Conservation (phyloP, 2,888 invertebrate genomes). For the Dioctria linearis region DNA sequence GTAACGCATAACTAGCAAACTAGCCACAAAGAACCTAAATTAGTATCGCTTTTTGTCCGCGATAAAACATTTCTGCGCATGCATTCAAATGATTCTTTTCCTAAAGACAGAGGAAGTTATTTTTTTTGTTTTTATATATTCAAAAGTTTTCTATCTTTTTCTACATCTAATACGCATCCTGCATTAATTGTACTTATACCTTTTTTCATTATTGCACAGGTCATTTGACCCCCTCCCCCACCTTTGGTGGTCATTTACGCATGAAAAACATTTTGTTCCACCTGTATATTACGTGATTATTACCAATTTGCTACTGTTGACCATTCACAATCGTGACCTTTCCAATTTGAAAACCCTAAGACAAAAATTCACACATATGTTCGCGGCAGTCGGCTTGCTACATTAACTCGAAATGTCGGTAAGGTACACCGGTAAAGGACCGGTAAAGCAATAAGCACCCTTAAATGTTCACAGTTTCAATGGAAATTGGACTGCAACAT, state of each 20-base stretch:
- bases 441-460: conserved; percentile 11
- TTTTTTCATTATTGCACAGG: background rate
- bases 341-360: background rate
- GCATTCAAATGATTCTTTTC: background rate
- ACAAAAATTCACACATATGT: conserved; percentile 12
- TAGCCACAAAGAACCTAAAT: background rate
- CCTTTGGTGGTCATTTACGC: background rate
- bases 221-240: background rate
- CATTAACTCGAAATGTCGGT: background rate
- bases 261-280: no score
- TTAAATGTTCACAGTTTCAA: background rate
- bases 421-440: conserved; percentile 5
- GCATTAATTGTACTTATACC: no score
- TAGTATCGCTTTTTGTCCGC: background rate
- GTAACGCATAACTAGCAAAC: background rate
- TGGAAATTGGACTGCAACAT: conserved; percentile 20
- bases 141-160: no score
- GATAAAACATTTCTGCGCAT: background rate
- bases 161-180: no score
- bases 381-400: background rate
- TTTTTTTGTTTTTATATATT: no score
- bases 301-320: background rate
- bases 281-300: background rate
- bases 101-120: no score
- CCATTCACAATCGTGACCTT: background rate